Evolutionary conservation across 2,888 invertebrate genomes (phyloP).

Genomic region (Dione juno): DNA sequence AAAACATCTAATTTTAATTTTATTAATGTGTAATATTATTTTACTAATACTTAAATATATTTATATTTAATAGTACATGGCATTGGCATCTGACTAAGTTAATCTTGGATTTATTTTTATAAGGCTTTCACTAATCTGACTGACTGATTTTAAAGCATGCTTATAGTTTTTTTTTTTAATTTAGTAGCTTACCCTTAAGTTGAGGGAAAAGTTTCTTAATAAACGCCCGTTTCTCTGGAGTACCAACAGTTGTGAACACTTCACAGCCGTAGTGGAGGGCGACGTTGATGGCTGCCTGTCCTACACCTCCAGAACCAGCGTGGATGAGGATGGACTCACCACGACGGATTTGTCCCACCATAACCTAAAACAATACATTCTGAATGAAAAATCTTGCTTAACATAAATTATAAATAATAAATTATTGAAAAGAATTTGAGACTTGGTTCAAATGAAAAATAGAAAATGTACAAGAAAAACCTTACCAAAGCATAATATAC

Average conservation of each 20-base stretch:
- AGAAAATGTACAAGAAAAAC: not conserved
- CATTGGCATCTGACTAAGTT: no score
- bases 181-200: conserved; percentile 75
- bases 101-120: no score
- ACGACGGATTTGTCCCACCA: conserved; percentile 88
- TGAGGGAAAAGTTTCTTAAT: conserved; percentile 94
- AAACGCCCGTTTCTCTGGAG: conserved; percentile 93
- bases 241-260: conserved; percentile 97
- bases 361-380: conserved; percentile 57
- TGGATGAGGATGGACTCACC: conserved; percentile 96
- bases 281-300: conserved; percentile 98
- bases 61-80: no score
- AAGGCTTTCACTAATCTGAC: no score
- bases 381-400: no score
- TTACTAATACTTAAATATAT: no score
- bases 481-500: conserved; percentile 82
- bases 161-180: no score
- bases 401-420: not conserved
- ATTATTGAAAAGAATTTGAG: no score
- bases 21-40: no score
- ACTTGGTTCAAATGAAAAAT: not conserved
- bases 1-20: no score
- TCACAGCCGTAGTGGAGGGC: conserved; percentile 94
- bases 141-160: no score
- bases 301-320: conserved; percentile 98